These are phyloP conservation scores for Ifrita kowaldi DNA, from an alignment of 2,113 vertebrate species.

Conservation along the genomic window DNA sequence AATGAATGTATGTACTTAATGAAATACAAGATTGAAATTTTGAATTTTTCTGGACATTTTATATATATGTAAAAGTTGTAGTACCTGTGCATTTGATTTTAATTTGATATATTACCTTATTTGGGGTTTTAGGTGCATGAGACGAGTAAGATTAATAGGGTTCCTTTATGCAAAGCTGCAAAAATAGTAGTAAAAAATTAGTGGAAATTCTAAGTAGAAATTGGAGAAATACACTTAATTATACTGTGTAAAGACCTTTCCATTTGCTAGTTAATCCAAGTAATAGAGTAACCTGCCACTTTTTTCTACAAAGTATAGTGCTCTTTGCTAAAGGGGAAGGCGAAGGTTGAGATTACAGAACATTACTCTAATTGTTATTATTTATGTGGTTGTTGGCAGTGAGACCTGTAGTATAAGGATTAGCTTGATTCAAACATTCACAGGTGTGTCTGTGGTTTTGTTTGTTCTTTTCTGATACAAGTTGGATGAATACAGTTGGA, in stretches of 20 bases:
- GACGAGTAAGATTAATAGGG: background rate
- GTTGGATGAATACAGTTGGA: background rate
- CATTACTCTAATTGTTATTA: background rate
- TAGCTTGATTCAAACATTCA: background rate
- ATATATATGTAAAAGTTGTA: background rate
- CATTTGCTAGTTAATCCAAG: background rate
- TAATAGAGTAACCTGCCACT: background rate
- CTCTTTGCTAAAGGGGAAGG: background rate
- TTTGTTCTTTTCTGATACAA: background rate
- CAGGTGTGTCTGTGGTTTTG: background rate
- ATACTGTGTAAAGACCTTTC: background rate
- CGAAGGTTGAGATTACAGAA: background rate
- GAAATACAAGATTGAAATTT: background rate
- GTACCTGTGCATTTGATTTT: background rate
- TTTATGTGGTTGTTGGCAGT: background rate
- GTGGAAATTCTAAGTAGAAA: background rate
- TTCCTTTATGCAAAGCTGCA: background rate
- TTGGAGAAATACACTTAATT: background rate
- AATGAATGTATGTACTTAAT: background rate
- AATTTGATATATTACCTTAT: background rate
- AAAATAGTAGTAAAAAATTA: background rate
- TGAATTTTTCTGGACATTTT: background rate
- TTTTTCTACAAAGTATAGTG: background rate
- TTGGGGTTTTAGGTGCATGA: background rate
- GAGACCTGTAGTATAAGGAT: background rate